Evolutionary conservation across 2,797 vertebrate species (phyloP).

Genomic region (Acipenser transmontanus): DNA sequence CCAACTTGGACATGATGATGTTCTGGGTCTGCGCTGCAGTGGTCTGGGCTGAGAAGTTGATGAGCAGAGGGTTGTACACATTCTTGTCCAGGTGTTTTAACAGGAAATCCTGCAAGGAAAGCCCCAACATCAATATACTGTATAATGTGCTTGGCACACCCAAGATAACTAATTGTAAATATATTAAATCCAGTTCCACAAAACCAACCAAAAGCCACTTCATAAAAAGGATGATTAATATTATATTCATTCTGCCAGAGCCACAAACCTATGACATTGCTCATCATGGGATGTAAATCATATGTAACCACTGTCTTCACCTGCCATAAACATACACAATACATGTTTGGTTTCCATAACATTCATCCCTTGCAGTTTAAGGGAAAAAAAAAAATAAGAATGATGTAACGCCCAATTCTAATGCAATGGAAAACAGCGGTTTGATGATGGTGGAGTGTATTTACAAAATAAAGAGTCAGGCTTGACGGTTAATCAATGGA

Average conservation of each 20-base stretch:
- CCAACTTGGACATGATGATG: slow-evolving; percentile 86
- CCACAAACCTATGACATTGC: too few relatives aligned
- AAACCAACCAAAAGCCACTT: too few relatives aligned
- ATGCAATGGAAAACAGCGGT: slow-evolving; percentile 2
- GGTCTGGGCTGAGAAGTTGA: slow-evolving; percentile 94
- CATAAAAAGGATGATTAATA: too few relatives aligned
- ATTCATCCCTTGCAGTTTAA: background rate
- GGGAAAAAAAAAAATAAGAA: background rate
- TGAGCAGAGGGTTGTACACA: slow-evolving; percentile 72
- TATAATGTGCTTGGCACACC: too few relatives aligned
- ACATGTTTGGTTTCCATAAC: too few relatives aligned
- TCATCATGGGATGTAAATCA: too few relatives aligned
- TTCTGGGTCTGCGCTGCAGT: slow-evolving; percentile 86
- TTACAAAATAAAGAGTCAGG: slow-evolving; percentile 26
- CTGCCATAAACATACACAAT: too few relatives aligned
- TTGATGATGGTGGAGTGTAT: slow-evolving; percentile 10
- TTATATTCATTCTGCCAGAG: too few relatives aligned
- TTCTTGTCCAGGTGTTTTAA: slow-evolving; percentile 77
- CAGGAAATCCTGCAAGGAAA: slow-evolving; percentile 73
- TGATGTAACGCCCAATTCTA: background rate
- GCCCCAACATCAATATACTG: too few relatives aligned
- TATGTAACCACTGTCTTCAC: too few relatives aligned
- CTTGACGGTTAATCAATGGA: slow-evolving; percentile 31
- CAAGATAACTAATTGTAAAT: background rate
- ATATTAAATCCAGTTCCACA: background rate